Percentiles rank a stretch among this genome's conserved stretches.
Evolutionary conservation across 2,797 vertebrate species (phyloP).

Genomic region (Bradypodion pumilum): DNA sequence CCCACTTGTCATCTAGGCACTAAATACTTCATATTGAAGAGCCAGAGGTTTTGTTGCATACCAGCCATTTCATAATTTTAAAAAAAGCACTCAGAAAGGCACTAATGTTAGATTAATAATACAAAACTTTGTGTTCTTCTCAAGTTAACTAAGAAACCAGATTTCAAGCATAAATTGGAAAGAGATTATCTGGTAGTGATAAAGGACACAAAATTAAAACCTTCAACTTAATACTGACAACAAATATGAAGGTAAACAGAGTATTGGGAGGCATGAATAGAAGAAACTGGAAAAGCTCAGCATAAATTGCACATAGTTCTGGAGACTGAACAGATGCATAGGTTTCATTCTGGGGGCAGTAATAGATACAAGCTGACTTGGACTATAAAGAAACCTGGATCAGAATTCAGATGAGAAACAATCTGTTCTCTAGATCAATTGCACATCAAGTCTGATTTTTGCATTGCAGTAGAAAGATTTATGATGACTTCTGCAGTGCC

Average conservation of each 20-base stretch:
- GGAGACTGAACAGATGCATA: not conserved
- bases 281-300: conserved; percentile 31
- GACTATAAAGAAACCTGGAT: conserved; percentile 10
- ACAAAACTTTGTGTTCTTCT: not conserved
- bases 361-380: not conserved
- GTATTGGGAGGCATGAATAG: conserved; percentile 18
- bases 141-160: conserved; percentile 40
- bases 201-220: conserved; percentile 45
- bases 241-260: conserved; percentile 44
- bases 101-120: not conserved
- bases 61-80: not conserved
- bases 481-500: not conserved
- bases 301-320: not conserved
- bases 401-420: not conserved
- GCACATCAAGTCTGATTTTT: not conserved
- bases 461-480: not conserved
- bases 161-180: conserved; percentile 10
- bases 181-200: conserved; percentile 35
- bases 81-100: not conserved
- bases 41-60: not conserved
- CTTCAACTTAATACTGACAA: conserved; percentile 19
- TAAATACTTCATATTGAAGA: conserved; percentile 25
- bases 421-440: not conserved
- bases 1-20: conserved; percentile 23
- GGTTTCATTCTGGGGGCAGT: not conserved